Base-by-base conservation (phyloP, 2,113 vertebrate species). In the Holacanthus passer region DNA sequence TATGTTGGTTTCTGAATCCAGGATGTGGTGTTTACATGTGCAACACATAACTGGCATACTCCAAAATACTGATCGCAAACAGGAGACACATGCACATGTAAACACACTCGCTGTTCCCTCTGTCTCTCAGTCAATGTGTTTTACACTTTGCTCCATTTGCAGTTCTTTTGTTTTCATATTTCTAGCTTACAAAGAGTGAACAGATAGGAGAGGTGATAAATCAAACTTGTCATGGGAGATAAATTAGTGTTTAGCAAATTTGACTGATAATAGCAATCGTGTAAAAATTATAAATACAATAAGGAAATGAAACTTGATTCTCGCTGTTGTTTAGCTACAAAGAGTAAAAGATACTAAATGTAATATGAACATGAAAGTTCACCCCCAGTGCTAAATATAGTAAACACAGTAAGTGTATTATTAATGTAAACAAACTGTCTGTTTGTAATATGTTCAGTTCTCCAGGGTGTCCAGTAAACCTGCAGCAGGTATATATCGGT, bases 381-480 rank as follows among this genome's bases (percentile, higher is more conserved):
- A 35, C 7, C 52, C 16, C 1, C 19, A 39, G 47, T 59, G n/a
- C 43, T 78, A 39, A 73, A 75, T 64, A 59, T 72, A 67, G 47
- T n/a, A n/a, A n/a, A n/a, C n/a, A n/a, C n/a, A n/a, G n/a, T n/a
- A 35, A 69, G 13, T 58, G n/a, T 47, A 55, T 53, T 35, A 65
- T 58, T 55, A 50, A 70, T 64, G 1, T 7, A 48, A 41, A 32
- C 43, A 24, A 2, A 39, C 7, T n/a, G 24, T 87, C 29, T 81
- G 10, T 77, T n/a, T 59, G 37, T 66, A 73, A 79, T 48, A 24
- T 67, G 32, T 67, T 56, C n/a, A 72, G 16, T 41, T 70, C 55
- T 64, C 35, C 32, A 16, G 27, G 27, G 65, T 59, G 31, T 64
- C 31, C 52, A 13, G 29, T 27, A 13, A 53, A 72, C 55, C 48